Evolutionary conservation across 1,140 invertebrate species (phyloP), one percentile per base, ranked within the genome.

Genomic region (Melitaea cinxia): DNA sequence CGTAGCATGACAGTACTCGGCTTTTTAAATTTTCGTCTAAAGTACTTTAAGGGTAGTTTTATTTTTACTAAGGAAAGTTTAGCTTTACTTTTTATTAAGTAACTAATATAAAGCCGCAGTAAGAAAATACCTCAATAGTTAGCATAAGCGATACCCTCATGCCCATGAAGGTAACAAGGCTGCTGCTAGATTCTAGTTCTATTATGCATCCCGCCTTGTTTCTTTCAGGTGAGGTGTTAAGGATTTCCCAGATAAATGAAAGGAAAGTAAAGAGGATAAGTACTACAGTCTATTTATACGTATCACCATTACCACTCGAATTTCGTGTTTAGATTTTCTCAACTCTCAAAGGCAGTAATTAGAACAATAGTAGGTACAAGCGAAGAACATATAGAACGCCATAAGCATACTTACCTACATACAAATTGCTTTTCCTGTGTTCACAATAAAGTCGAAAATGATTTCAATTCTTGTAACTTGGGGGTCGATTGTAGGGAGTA

Each of bases 331-430:
- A 77, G 82, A 82, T 79, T 81, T 85, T 82, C 85, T 85, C 82
- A 88, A 79, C 85, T 80, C 84, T 88, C 78, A 86, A 75, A 68
- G 73, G 82, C 82, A 82, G 88, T 85, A 89, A 90, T 90, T 90
- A 90, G 88, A 88, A 83, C 83, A 81, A 75, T 81, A 33, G 30
- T 7, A 78, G 88, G 83, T 82, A 75, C 17, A 65, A 78, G 75
- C 74, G 77, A 77, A 74, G 60, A 47, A 19, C 17, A 73, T 75
- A 68, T 78, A 78, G 75, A 72, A 30, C 7, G 17, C 28, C 28
- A 26, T 39, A 50, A 35, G 45, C 21, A 53, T 10, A 62, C 9
- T 33, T 37, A 62, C 9, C 21, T 37, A 42, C 24, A 23, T 12
- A 4, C 21, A 19, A 14, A 23, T 10, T 42, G n/a, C 26, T 23